phyloP scores from a whole-genome alignment of 2,888 invertebrate species.

The Hetaerina titia region DNA sequence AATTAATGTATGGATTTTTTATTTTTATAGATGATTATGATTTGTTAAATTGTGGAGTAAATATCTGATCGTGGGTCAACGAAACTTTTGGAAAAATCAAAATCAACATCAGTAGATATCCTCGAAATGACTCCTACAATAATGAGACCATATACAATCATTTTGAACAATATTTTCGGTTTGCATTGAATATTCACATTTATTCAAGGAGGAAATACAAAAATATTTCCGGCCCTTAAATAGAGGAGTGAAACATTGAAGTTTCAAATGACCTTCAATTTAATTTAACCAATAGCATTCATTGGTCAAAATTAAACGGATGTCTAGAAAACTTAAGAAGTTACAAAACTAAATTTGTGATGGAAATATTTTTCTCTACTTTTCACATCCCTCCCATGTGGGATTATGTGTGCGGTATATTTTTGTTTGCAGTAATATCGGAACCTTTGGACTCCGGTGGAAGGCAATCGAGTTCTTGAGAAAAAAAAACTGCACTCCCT shows the following conservation, averaged over 20 bases:
- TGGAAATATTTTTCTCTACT: neutral
- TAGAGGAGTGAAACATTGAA: neutral
- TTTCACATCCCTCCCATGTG: neutral
- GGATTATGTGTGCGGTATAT: neutral
- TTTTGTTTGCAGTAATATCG: neutral
- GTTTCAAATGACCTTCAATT: neutral
- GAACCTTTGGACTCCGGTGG: neutral
- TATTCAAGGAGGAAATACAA: neutral
- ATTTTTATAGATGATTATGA: too few relatives aligned
- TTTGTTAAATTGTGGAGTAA: too few relatives aligned
- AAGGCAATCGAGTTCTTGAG: neutral
- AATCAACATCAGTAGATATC: too few relatives aligned
- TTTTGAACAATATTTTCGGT: too few relatives aligned
- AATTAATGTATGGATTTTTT: too few relatives aligned
- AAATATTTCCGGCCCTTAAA: neutral
- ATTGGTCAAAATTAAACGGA: neutral
- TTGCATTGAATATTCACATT: neutral
- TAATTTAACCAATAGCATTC: neutral
- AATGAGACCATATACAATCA: too few relatives aligned
- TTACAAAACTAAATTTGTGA: neutral
- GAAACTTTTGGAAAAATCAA: too few relatives aligned
- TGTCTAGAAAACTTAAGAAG: neutral
- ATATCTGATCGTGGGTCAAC: too few relatives aligned
- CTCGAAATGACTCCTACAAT: too few relatives aligned
- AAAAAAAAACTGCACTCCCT: neutral